Evolutionary conservation across 1,140 invertebrate genomes (phyloP), one percentile per base, ranked within the genome.

Genomic region (Cecropterus lyciades): DNA sequence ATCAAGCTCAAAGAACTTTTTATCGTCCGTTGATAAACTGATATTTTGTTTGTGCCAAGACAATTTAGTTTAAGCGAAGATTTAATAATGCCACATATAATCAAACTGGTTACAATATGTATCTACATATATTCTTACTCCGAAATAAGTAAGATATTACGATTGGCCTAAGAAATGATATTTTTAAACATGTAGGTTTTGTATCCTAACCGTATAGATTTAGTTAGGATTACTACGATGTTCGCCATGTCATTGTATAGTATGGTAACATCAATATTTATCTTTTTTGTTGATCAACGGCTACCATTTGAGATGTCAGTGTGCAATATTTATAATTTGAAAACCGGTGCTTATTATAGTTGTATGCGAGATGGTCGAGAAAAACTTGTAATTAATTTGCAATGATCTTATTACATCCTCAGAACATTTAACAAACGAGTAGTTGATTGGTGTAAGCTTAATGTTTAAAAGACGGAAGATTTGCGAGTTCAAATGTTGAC

Each of bases 11-110:
- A 79, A 52, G 33, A 68, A 14, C 13, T 43, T 45, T 67, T 57
- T 66, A 40, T 59, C 33, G 20, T 30, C 20, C 59, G 63, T 27
- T 20, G 40, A 40, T 42, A 72, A 74, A 70, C 59, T 73, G 70
- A 75, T 76, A 79, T 80, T 83, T 88, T 79, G 79, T 87, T 91
- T 87, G 88, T 91, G 88, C 88, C 88, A 91, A 91, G 78, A 84
- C 73, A 83, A 73, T 80, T 87, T 82, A 84, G 74, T 84, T 82
- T 88, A 86, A 85, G 80, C 66, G 51, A 69, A 81, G 75, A 67
- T 82, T 84, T 72, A 70, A 74, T 67, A 74, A 73, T 75, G 78
- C 75, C 75, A 77, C 80, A 72, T 72, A 67, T 77, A 75, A 79
- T 68, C 55, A 65, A 66, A 40, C 52, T 20, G 66, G 17, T 71